Conservation (phyloP, 1,140 invertebrate species). For the Caenorhabditis remanei region DNA sequence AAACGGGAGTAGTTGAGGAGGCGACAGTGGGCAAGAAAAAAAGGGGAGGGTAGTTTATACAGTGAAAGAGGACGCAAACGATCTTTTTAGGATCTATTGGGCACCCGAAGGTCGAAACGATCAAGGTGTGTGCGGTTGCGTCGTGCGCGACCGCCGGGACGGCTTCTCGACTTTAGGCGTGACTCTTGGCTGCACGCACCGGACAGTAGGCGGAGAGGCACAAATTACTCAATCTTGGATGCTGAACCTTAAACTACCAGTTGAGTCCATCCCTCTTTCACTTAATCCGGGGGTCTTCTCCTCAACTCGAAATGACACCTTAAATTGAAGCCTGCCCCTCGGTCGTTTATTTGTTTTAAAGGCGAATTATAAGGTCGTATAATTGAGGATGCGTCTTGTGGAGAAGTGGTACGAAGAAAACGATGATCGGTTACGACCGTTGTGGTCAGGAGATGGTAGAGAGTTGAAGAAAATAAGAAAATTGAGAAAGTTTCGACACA, state of each 20-base stretch:
- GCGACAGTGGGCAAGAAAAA: slow-evolving; percentile 44
- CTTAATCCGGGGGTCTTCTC: not conserved
- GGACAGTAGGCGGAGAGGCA: not conserved
- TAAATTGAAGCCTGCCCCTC: not conserved
- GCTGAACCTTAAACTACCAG: slow-evolving; percentile 10
- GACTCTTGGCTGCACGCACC: slow-evolving; percentile 49
- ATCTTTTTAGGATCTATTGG: slow-evolving; percentile 56
- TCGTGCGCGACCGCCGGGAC: slow-evolving; percentile 39
- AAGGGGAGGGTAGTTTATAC: slow-evolving; percentile 42
- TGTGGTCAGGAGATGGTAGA: slow-evolving; percentile 51
- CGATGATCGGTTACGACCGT: slow-evolving; percentile 50
- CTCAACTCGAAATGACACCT: slow-evolving; percentile 37
- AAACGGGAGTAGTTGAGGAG: slow-evolving; percentile 52
- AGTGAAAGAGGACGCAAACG: slow-evolving; percentile 52
- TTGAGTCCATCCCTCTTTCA: not conserved
- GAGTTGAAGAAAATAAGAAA: slow-evolving; percentile 38
- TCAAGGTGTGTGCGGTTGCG: slow-evolving; percentile 48
- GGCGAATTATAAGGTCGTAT: slow-evolving; percentile 52
- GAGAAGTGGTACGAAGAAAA: not conserved
- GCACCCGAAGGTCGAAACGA: slow-evolving; percentile 55
- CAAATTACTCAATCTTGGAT: slow-evolving; percentile 3
- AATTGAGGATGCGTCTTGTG: slow-evolving; percentile 47
- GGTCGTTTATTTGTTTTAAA: slow-evolving; percentile 54
- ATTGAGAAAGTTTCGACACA: slow-evolving; percentile 36
- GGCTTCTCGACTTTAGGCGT: slow-evolving; percentile 52